Percentiles rank a stretch among this genome's conserved stretches.
phyloP scores from a whole-genome alignment of 2,797 vertebrate species.

The Clarias fuscus region DNA sequence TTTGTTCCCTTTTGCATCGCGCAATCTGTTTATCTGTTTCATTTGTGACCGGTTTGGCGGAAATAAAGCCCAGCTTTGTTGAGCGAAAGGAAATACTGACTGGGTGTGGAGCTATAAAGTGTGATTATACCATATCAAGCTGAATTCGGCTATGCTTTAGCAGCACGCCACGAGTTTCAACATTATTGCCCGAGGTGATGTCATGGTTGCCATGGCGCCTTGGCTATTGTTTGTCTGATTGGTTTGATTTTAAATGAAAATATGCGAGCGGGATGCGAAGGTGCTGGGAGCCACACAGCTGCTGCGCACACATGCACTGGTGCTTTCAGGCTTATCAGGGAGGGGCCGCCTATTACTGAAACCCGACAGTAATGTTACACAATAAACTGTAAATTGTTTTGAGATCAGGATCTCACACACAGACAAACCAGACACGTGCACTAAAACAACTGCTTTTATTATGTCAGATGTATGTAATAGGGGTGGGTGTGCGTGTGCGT shows the following conservation, averaged over 20 bases:
- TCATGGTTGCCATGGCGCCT: conserved; percentile 37
- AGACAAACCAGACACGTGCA: conserved; percentile 2
- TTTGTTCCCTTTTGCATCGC: background rate
- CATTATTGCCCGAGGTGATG: conserved; percentile 26
- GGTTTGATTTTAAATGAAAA: conserved; percentile 34
- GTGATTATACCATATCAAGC: background rate
- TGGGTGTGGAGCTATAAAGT: conserved; percentile 23
- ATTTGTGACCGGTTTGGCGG: background rate
- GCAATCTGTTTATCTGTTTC: background rate
- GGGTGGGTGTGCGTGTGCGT: conserved; percentile 5
- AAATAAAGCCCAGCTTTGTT: background rate
- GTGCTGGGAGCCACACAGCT: conserved; percentile 8
- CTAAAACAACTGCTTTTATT: conserved; percentile 1
- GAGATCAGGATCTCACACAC: conserved; percentile 1
- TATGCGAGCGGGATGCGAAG: conserved; percentile 1
- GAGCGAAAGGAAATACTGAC: background rate
- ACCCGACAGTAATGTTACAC: conserved; percentile 17
- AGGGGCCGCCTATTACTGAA: conserved; percentile 2
- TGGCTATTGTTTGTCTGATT: conserved; percentile 43
- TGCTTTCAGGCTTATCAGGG: conserved; percentile 12
- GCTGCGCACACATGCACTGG: conserved; percentile 7
- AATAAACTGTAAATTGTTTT: conserved; percentile 27
- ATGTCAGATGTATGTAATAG: conserved; percentile 24
- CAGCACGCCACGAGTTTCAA: conserved; percentile 16
- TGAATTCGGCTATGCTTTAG: conserved; percentile 15